phyloP scores from a whole-genome alignment of 2,797 vertebrate species.

The Kryptopterus vitreolus region DNA sequence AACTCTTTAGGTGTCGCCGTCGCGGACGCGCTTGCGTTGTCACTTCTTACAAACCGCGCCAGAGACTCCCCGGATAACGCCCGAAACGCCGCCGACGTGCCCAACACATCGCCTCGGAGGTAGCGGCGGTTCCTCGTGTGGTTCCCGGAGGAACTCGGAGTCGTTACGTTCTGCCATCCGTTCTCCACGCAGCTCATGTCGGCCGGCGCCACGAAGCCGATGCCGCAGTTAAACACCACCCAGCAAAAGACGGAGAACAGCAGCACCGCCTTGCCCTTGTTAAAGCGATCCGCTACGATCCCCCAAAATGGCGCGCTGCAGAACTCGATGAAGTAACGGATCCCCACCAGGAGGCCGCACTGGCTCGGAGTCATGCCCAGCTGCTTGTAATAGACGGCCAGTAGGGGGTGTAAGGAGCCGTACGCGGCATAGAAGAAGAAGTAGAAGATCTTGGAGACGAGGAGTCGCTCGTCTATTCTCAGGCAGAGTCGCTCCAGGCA shows the following conservation, averaged over 20 bases:
- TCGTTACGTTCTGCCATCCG: conserved; percentile 45
- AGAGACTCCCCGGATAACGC: neutral
- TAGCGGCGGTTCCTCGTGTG: conserved; percentile 43
- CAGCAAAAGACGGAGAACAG: conserved; percentile 95
- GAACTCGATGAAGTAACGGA: conserved; percentile 98
- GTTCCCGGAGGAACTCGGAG: conserved; percentile 32
- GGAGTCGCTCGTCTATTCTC: conserved; percentile 86
- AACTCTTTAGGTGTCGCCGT: conserved; percentile 59
- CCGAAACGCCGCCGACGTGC: neutral
- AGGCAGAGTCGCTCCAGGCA: conserved; percentile 88
- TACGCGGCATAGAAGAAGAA: conserved; percentile 98
- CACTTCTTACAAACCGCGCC: conserved; percentile 41
- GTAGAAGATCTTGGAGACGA: conserved; percentile 96
- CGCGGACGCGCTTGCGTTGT: conserved; percentile 26
- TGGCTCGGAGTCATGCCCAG: conserved; percentile 93
- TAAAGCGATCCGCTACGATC: conserved; percentile 92
- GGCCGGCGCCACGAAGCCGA: conserved; percentile 93
- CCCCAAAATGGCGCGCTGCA: conserved; percentile 99
- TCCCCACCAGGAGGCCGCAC: conserved; percentile 92
- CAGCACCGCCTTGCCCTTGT: conserved; percentile 89
- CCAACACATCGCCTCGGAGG: conserved; percentile 7
- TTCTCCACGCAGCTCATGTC: conserved; percentile 80
- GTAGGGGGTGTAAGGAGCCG: conserved; percentile 91
- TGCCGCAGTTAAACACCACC: conserved; percentile 92
- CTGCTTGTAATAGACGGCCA: conserved; percentile 96